Evolutionary conservation across 23 tunicate genomes (phyloP).

Genomic region (Oikopleura albicans): DNA sequence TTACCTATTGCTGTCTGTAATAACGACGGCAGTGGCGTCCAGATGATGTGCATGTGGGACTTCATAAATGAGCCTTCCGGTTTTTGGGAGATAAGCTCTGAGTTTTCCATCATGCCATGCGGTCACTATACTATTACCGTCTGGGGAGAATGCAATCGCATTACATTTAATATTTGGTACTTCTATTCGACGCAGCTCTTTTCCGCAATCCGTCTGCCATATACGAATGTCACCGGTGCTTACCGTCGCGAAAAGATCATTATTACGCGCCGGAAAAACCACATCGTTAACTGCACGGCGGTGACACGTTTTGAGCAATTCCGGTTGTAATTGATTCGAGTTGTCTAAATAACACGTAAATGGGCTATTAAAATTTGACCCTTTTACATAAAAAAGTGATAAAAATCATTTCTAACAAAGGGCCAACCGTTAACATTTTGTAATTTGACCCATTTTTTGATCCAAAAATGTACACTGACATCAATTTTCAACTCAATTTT

Average conservation of each 20-base stretch:
- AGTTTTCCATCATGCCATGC: conserved; percentile 93
- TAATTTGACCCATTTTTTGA: too few relatives aligned
- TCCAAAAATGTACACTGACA: too few relatives aligned
- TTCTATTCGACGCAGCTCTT: conserved; percentile 59
- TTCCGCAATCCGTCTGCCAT: conserved; percentile 52
- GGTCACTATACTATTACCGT: conserved; percentile 52
- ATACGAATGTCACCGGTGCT: conserved; percentile 54
- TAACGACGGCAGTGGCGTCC: conserved; percentile 66
- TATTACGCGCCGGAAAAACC: conserved; percentile 44
- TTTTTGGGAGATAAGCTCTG: conserved; percentile 53
- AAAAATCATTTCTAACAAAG: too few relatives aligned
- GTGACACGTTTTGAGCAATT: conserved; percentile 58
- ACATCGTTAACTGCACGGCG: conserved; percentile 47
- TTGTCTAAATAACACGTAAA: too few relatives aligned
- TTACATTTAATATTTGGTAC: conserved; percentile 67
- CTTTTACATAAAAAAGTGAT: too few relatives aligned
- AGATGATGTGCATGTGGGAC: conserved; percentile 58
- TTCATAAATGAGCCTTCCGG: conserved; percentile 44
- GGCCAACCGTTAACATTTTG: too few relatives aligned
- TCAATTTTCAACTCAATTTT: too few relatives aligned
- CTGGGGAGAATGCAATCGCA: conserved; percentile 53
- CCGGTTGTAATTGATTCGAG: too few relatives aligned
- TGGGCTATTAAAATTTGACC: too few relatives aligned
- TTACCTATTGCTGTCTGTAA: conserved; percentile 20
- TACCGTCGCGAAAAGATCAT: conserved; percentile 62